Evolutionary conservation across 2,888 invertebrate species (phyloP), one percentile per base, ranked within the genome.

Genomic region (Endomychus coccineus): DNA sequence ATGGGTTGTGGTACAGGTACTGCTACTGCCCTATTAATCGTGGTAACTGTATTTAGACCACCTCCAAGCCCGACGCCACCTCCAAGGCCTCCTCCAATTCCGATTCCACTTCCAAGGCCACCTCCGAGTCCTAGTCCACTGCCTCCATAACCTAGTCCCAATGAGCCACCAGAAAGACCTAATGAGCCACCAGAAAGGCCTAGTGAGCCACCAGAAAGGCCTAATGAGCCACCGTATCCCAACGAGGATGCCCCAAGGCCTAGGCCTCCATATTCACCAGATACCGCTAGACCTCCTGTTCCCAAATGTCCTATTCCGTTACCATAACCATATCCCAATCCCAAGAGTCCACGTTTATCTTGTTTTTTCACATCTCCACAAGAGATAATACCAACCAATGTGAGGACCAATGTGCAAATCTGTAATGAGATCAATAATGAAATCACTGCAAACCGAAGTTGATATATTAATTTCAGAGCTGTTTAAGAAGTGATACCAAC

Each of bases 11-110:
- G 62, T 14, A 61, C 53, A 38, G 64, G 59, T 0, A 79, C 73
- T 36, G 73, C 65, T 10, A 79, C 73, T 0, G 77, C 76, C 0
- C 75, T 70, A 9, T 70, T 72, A 10, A 58, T 44, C 15, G 58
- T 56, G 30, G 52, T 51, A 32, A 57, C 51, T 3, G 51, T 50
- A 39, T 56, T 51, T 12, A 49, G 44, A 23, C 41, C 35, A 27
- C 48, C 52, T 10, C 45, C 36, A 5, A 36, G 33, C 15, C 36
- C 36, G 15, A 36, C 47, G 3, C 39, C 23, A 34, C 46, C 50
- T 9, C 46, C 48, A 2, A 34, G 39, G 3, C 35, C 34, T 14
- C 39, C 35, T 16, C 45, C 47, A 17, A 45, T 45, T 7, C 35
- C 37, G 5, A 42, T 27, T 24, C 43, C 47, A 6, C 42, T 44